Evolutionary conservation across 2,888 invertebrate genomes (phyloP).

Genomic region (Thereva unica): DNA sequence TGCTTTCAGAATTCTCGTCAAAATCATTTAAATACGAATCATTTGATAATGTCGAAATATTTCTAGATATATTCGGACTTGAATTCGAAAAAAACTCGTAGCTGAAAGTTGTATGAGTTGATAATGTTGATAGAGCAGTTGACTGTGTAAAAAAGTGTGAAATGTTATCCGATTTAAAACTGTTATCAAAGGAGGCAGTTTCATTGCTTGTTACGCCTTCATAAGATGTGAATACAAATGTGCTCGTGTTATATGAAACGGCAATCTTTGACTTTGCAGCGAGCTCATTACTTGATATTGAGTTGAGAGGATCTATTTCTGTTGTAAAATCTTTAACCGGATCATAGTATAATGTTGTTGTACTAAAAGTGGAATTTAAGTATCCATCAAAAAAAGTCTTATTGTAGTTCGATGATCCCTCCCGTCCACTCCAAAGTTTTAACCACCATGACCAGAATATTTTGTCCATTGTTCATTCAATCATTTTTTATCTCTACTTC

Average conservation of each 20-base stretch:
- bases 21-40: conserved; percentile 9
- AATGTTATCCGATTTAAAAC: too few relatives aligned
- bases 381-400: not conserved
- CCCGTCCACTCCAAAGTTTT: conserved; percentile 35
- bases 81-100: conserved; percentile 31
- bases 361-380: not conserved
- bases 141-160: not conserved
- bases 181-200: too few relatives aligned
- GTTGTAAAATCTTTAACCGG: too few relatives aligned
- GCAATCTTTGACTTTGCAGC: too few relatives aligned
- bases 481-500: conserved; percentile 14
- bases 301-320: too few relatives aligned
- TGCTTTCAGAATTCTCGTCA: conserved; percentile 29
- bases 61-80: conserved; percentile 30
- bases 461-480: conserved; percentile 38
- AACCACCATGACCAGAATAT: conserved; percentile 38
- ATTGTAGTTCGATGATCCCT: conserved; percentile 2
- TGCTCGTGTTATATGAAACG: too few relatives aligned
- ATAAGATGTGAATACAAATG: too few relatives aligned
- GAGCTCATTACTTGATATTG: too few relatives aligned
- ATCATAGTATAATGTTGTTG: conserved; percentile 4
- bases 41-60: conserved; percentile 29
- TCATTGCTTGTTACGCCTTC: too few relatives aligned
- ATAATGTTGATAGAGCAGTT: conserved; percentile 10
- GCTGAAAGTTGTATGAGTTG: conserved; percentile 24